Conservation (phyloP, 2,888 invertebrate species). For the Trypoxylon attenuatum region DNA sequence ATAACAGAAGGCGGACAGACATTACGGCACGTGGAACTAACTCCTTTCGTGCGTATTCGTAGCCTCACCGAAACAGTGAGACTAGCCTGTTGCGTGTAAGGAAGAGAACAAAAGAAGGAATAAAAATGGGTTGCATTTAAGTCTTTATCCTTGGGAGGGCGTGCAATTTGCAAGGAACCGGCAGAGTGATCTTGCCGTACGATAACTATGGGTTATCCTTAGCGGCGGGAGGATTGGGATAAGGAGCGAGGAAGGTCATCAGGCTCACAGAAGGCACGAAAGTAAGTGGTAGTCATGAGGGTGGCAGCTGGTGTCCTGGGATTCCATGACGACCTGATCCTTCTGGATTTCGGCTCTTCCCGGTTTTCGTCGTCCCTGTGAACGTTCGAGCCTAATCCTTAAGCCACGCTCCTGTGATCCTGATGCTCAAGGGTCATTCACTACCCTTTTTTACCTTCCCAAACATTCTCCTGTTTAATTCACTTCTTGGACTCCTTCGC, state of each 20-base stretch:
- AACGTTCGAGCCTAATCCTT: constrained; percentile 23
- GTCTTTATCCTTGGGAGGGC: constrained; percentile 9
- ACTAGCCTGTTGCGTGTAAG: constrained; percentile 58
- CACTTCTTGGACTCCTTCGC: not conserved
- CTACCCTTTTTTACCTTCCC: constrained; percentile 69
- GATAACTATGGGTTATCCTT: constrained; percentile 33
- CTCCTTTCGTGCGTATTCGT: constrained; percentile 27
- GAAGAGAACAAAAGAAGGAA: constrained; percentile 13
- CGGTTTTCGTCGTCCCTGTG: constrained; percentile 31
- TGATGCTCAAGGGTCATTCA: constrained; percentile 70
- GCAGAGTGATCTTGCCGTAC: constrained; percentile 1
- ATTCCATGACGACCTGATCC: constrained; percentile 65
- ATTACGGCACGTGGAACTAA: constrained; percentile 23
- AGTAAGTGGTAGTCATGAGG: constrained; percentile 1
- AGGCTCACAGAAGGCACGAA: constrained; percentile 59
- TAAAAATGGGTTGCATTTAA: constrained; percentile 2
- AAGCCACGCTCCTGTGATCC: constrained; percentile 62
- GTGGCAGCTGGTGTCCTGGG: constrained; percentile 17
- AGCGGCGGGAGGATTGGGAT: constrained; percentile 60
- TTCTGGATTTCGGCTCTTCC: constrained; percentile 57
- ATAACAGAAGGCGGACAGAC: constrained; percentile 47
- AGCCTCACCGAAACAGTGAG: constrained; percentile 15
- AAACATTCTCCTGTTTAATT: constrained; percentile 20
- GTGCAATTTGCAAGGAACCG: constrained; percentile 7
- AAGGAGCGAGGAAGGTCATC: constrained; percentile 60